These are phyloP conservation scores for Psophia crepitans DNA, from an alignment of 2,113 vertebrate genomes.

Conservation along the genomic window DNA sequence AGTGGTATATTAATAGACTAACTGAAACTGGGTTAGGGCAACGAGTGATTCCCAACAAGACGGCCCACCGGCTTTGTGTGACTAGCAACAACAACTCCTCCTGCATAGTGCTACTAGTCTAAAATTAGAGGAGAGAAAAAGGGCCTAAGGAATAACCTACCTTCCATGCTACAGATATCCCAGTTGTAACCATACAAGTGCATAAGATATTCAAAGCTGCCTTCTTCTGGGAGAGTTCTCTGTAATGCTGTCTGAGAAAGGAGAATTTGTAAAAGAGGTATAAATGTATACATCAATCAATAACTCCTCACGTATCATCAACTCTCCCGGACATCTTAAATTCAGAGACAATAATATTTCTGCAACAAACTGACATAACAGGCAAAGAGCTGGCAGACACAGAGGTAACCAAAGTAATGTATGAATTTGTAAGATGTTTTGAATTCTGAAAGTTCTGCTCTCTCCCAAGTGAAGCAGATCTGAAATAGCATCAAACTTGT, in stretches of 20 bases:
- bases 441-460: background rate
- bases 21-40: constrained; percentile 56
- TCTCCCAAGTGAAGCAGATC: background rate
- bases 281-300: background rate
- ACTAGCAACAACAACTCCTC: constrained; percentile 21
- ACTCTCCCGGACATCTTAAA: background rate
- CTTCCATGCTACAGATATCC: background rate
- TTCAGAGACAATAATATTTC: background rate
- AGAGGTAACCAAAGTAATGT: background rate
- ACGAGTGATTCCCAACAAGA: constrained; percentile 15
- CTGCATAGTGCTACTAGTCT: background rate
- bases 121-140: constrained; percentile 37
- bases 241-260: background rate
- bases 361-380: background rate
- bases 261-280: background rate
- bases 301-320: background rate
- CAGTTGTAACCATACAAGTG: background rate
- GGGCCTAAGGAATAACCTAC: background rate
- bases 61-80: background rate
- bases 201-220: background rate
- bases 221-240: constrained; percentile 2
- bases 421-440: background rate
- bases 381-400: background rate
- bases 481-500: background rate
- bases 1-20: constrained; percentile 39